Conservation (phyloP, 2,113 vertebrate genomes). For the Galemys pyrenaicus region DNA sequence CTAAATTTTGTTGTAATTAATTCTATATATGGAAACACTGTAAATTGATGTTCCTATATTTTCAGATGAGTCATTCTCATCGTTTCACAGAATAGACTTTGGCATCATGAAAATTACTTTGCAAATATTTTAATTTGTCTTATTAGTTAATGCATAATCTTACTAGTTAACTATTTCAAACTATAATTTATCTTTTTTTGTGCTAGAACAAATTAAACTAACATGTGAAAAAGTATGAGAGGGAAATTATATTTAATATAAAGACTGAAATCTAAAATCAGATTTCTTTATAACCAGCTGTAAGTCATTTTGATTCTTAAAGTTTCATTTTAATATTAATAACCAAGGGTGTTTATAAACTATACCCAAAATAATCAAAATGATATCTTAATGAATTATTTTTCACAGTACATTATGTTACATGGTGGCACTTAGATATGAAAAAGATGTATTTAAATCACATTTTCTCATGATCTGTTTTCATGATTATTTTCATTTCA, state of each 20-base stretch:
- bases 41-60: neutral
- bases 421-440: neutral
- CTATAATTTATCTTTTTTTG: neutral
- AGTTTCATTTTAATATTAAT: neutral
- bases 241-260: neutral
- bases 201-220: neutral
- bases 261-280: neutral
- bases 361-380: neutral
- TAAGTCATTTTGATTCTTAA: neutral
- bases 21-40: neutral
- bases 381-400: neutral
- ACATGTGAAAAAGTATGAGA: neutral
- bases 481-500: neutral
- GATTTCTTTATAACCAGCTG: neutral
- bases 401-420: neutral
- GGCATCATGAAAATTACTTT: conserved; percentile 36
- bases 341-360: neutral
- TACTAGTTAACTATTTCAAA: neutral
- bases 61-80: neutral
- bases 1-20: conserved; percentile 19
- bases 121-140: neutral
- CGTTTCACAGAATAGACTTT: neutral
- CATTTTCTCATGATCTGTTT: neutral
- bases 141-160: neutral
- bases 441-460: neutral